Base-by-base conservation (phyloP, 1,140 invertebrate species). In the Charaxes varanes region DNA sequence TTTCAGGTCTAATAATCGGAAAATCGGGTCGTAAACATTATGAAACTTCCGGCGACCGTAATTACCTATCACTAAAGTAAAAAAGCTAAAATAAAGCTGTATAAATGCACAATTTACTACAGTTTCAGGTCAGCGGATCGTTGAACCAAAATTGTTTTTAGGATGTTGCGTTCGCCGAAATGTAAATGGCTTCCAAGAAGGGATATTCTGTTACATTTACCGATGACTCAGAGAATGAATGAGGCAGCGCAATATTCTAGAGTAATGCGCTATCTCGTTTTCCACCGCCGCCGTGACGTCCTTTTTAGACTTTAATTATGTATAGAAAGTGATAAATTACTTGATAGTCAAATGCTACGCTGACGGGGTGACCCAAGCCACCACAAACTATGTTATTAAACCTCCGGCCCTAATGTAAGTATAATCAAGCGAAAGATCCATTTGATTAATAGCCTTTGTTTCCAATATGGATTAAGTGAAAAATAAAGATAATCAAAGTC, bases 341-440 rank as follows among this genome's bases (percentile, higher is more conserved):
- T 11, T 27, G 19, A 13, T 31, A 34, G 8, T 26, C 27, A 34
- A 26, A 41, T 14, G 23, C 33, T 17, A 34, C 23, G 41, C 42
- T 48, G 56, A 40, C 49, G 55, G 32, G 49, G 54, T 52, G 47
- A 57, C 51, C 41, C 41, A 28, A 53, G 50, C 60, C 58, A 67
- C 59, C 57, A 68, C 56, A 54, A 54, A 51, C 34, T 14, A 14
- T 38, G 11, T 17, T n/a, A 19, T 38, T n/a, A 23, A 26, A 28
- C 21, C 19, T 4, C 36, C 16, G 6, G 49, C 35, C 49, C 46
- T 56, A 67, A 62, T 63, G 53, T 53, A 67, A 60, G 58, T 51
- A 62, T 59, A 76, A 73, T 73, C 63, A 64, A 68, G 54, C 59
- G 53, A 67, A 66, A 61, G 59, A 53, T 52, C 55, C 60, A 53